A percentile compares a stretch with the other conserved stretches of the same genome.
phyloP scores from a whole-genome alignment of 2,113 vertebrate genomes.

The Platanista minor region DNA sequence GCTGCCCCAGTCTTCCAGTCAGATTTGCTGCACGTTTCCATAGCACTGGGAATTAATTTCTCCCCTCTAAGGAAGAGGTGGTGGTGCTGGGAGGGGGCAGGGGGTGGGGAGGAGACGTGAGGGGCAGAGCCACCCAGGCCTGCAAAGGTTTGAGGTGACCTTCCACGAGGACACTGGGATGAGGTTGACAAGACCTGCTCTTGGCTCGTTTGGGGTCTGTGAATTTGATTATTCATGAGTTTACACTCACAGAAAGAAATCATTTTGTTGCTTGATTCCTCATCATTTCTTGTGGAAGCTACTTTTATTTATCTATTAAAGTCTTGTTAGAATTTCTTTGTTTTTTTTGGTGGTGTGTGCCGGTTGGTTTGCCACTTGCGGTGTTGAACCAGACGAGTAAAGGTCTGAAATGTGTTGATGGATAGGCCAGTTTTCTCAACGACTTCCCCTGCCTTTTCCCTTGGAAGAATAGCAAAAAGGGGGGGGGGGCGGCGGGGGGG shows the following conservation, averaged over 20 bases:
- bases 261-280: slow-evolving; percentile 58
- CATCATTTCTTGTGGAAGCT: slow-evolving; percentile 57
- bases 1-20: background rate
- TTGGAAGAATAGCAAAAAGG: background rate
- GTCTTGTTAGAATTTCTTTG: slow-evolving; percentile 52
- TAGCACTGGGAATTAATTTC: slow-evolving; percentile 43
- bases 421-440: background rate
- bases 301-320: slow-evolving; percentile 78
- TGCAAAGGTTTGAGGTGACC: slow-evolving; percentile 63
- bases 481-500: fast-evolving
- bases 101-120: background rate
- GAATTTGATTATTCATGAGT: slow-evolving; percentile 72
- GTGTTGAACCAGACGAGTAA: background rate
- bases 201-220: background rate
- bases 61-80: background rate
- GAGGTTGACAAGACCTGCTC: background rate
- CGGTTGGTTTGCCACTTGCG: slow-evolving; percentile 23
- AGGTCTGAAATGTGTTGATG: background rate
- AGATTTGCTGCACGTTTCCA: slow-evolving; percentile 34
- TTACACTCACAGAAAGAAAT: slow-evolving; percentile 57
- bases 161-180: slow-evolving; percentile 52
- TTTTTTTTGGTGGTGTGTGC: background rate
- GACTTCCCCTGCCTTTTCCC: background rate
- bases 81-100: background rate
- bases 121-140: slow-evolving; percentile 40